Conservation (phyloP, 2,888 invertebrate species). For the Amblyjoppa fuscipennis region DNA sequence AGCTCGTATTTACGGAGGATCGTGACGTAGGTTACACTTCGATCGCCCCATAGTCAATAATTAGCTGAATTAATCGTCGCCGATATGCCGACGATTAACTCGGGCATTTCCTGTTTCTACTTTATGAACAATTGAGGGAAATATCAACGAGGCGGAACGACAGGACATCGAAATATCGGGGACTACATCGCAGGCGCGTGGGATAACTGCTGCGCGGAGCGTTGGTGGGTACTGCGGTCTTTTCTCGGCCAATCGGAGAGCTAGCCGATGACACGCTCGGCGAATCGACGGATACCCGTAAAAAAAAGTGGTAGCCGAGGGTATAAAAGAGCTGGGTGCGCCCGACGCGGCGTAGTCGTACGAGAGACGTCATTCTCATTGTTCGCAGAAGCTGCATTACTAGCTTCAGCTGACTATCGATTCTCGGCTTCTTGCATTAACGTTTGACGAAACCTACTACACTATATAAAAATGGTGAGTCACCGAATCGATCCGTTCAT, state of each 20-base stretch:
- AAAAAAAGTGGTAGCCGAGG: slow-evolving; percentile 63
- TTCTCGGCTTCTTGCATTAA: slow-evolving; percentile 59
- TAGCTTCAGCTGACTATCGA: slow-evolving; percentile 69
- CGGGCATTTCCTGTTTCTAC: neutral
- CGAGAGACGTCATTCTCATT: slow-evolving; percentile 64
- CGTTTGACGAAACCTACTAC: slow-evolving; percentile 52
- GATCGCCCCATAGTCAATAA: neutral
- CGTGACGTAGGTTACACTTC: neutral
- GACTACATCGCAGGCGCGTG: slow-evolving; percentile 51
- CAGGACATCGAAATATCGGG: neutral
- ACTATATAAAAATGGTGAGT: slow-evolving; percentile 69
- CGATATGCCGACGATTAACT: neutral
- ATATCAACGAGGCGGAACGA: slow-evolving; percentile 13
- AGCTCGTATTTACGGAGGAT: neutral
- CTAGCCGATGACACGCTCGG: slow-evolving; percentile 56
- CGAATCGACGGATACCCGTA: slow-evolving; percentile 58
- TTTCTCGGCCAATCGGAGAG: slow-evolving; percentile 62
- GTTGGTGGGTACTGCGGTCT: slow-evolving; percentile 70
- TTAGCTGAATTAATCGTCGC: neutral
- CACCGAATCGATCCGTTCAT: neutral
- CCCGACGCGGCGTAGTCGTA: slow-evolving; percentile 67
- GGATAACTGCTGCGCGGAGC: slow-evolving; percentile 34
- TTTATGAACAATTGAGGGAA: slow-evolving; percentile 17
- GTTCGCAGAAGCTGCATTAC: slow-evolving; percentile 70
- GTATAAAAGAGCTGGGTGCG: slow-evolving; percentile 64